Evolutionary conservation across 2,113 vertebrate species (phyloP).

Genomic region (Pipa parva): DNA sequence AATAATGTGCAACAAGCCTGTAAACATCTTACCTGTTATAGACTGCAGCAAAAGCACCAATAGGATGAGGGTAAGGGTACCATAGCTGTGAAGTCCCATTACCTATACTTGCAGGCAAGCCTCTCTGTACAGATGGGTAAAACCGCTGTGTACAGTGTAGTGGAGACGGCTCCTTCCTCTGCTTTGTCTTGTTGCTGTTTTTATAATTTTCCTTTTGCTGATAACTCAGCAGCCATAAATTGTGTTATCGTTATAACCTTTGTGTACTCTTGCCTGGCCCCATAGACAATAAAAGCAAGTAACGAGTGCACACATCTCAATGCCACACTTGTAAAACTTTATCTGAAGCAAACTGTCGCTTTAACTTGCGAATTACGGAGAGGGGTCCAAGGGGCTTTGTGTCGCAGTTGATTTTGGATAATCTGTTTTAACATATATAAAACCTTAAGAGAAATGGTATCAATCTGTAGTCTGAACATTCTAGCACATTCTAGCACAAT

Average conservation of each 20-base stretch:
- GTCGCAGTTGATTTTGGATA: no score
- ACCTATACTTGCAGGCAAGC: neutral
- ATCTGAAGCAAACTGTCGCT: no score
- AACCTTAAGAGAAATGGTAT: no score
- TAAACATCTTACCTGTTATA: no score
- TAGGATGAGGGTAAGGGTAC: neutral
- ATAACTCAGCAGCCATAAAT: constrained; percentile 27
- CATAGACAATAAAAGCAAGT: constrained; percentile 17
- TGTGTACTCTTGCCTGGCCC: constrained; percentile 10
- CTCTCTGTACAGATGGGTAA: neutral
- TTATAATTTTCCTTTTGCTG: constrained; percentile 12
- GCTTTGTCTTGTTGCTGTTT: neutral
- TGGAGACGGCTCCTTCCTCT: neutral
- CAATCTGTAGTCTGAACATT: no score
- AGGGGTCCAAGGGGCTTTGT: no score
- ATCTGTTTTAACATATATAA: no score
- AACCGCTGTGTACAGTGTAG: neutral
- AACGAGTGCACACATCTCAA: constrained; percentile 26
- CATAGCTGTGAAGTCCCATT: constrained; percentile 2
- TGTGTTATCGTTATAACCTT: constrained; percentile 31
- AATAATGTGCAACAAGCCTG: no score
- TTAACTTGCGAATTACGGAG: no score
- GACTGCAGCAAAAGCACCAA: neutral
- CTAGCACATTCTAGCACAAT: no score
- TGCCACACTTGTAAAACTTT: constrained; percentile 21